Conservation (phyloP, 1,140 invertebrate species). For the Euura saliciscinereae region DNA sequence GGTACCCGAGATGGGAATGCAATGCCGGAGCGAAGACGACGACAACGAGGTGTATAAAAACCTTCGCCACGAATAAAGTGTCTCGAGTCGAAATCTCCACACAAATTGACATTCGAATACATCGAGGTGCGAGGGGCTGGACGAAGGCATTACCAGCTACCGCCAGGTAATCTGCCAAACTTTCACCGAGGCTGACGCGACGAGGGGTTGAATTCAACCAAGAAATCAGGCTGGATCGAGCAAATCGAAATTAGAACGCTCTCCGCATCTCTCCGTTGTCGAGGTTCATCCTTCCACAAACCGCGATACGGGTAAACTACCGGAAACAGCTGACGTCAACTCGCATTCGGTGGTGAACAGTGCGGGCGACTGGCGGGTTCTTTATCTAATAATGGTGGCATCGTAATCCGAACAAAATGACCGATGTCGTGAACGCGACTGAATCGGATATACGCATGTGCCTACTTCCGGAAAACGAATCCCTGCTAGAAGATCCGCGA, state of each 20-base stretch:
- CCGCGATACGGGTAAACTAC: no score
- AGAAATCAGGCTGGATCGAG: not conserved
- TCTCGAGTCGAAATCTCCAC: no score
- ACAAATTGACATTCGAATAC: no score
- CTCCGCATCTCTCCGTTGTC: no score
- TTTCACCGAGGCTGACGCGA: not conserved
- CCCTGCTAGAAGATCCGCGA: conserved; percentile 62
- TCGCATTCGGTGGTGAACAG: not conserved
- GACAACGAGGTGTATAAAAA: not conserved
- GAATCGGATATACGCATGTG: conserved; percentile 35
- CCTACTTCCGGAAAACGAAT: conserved; percentile 36
- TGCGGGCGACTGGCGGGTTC: not conserved
- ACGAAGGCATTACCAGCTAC: no score
- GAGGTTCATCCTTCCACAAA: no score
- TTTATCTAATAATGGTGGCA: not conserved
- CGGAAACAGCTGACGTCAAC: not conserved
- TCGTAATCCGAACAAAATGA: conserved; percentile 33
- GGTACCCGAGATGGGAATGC: not conserved
- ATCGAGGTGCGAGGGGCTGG: no score
- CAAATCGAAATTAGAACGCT: no score
- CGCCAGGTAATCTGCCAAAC: not conserved
- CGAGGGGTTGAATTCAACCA: not conserved
- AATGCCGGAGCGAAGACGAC: not conserved
- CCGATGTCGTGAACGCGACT: conserved; percentile 36
- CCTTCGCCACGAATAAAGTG: not conserved